Evolutionary conservation across 2,113 vertebrate genomes (phyloP).

Genomic region (Coptodon bakossiorum): DNA sequence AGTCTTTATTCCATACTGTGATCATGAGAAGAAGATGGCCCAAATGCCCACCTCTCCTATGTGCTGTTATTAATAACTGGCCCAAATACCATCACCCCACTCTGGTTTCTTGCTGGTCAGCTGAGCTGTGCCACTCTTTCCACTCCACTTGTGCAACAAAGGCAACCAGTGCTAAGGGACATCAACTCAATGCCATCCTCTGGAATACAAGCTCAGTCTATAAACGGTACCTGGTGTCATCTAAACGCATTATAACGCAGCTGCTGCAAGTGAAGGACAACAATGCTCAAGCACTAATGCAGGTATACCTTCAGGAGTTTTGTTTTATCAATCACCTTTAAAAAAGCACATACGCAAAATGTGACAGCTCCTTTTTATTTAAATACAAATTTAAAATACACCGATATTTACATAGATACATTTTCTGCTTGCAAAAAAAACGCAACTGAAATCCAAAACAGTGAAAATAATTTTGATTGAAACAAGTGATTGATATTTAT

Average conservation of each 20-base stretch:
- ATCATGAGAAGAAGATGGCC: not conserved
- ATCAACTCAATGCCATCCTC: not conserved
- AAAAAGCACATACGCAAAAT: not conserved
- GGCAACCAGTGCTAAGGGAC: not conserved
- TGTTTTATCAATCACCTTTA: not conserved
- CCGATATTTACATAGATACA: conserved; percentile 23
- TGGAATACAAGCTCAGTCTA: not conserved
- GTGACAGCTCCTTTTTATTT: conserved; percentile 25
- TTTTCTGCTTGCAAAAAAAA: not conserved
- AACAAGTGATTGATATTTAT: not conserved
- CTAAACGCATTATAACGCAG: not conserved
- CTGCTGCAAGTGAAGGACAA: not conserved
- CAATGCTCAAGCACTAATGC: not conserved
- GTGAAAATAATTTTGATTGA: not conserved
- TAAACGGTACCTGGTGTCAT: not conserved
- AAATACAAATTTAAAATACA: conserved; percentile 32
- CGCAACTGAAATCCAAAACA: not conserved
- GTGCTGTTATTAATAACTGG: conserved; percentile 67
- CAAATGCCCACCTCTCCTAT: not conserved
- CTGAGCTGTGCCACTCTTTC: not conserved
- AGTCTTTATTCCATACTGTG: not conserved
- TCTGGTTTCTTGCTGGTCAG: conserved; percentile 54
- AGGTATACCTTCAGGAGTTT: not conserved
- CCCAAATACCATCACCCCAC: conserved; percentile 59
- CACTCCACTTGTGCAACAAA: not conserved